Evolutionary conservation across 2,113 vertebrate genomes (phyloP), one percentile per base, ranked within the genome.

Genomic region (Rhea americana): DNA sequence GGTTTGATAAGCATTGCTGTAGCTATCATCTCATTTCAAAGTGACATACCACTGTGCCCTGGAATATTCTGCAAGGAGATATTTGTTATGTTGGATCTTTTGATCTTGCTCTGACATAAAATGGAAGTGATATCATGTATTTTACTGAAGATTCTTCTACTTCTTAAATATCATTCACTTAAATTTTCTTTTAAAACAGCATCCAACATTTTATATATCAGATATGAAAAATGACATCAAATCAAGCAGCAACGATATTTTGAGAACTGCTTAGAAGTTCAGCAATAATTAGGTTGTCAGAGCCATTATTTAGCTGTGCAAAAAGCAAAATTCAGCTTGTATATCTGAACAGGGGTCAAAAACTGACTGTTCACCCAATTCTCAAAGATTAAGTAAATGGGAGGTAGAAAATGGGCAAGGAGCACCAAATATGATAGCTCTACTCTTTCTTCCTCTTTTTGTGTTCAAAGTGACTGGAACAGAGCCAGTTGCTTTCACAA

Each of bases 1-100:
- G 25, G 66, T 87, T 93, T 88, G 58, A n/a, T 82, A 92, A 94
- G 58, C 39, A 66, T 74, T 59, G 59, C 17, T 93, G 13, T 89
- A 87, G 80, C 86, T 39, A 59, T 82, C 32, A 56, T 85, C 86
- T 88, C 66, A 92, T 94, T 97, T 95, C 81, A 80, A 84, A 94
- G 10, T 81, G 24, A 63, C 47, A 20, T 53, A 35, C 43, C 45
- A 78, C 37, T 62, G 43, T 59, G 50, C 62, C 62, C 87, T 37
- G 71, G 53, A 91, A 84, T 72, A 93, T 80, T 80, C 65, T 76
- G 51, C 50, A 70, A 77, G 65, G 35, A 91, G 48, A 80, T 91
- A 76, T 82, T 5, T 58, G 14, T 66, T n/a, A 55, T 55, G 35
- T 41, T 45, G 63, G 7, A 63, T 85, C 30, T 66, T 94, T 94